phyloP scores from a whole-genome alignment of 2,113 vertebrate genomes.

The Nothobranchius kuhntae region DNA sequence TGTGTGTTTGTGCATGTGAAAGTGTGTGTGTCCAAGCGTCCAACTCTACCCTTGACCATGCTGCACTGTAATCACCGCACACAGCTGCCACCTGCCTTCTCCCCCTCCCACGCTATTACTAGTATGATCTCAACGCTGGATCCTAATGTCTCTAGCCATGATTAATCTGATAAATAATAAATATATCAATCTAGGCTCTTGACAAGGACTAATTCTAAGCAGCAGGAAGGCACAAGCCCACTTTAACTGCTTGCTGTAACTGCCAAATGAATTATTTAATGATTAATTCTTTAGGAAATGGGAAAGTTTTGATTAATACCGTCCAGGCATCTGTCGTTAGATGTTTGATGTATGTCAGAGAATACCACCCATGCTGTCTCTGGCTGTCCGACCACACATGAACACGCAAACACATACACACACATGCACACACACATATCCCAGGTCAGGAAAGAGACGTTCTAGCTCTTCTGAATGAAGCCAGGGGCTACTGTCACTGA shows the following conservation, averaged over 20 bases:
- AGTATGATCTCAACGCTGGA: conserved; percentile 82
- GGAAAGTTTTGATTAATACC: conserved; percentile 99
- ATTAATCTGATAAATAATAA: conserved; percentile 99
- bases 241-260: conserved; percentile 94
- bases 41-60: conserved; percentile 74
- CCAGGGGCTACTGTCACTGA: conserved; percentile 91
- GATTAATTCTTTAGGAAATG: conserved; percentile 98
- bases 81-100: conserved; percentile 71
- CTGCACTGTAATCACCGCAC: conserved; percentile 72
- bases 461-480: conserved; percentile 79
- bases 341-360: conserved; percentile 98
- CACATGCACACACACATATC: conserved; percentile 7
- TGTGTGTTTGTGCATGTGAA: conserved; percentile 41
- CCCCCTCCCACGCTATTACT: conserved; percentile 61
- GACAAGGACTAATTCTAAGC: conserved; percentile 99
- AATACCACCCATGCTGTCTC: conserved; percentile 79
- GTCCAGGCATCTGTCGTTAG: conserved; percentile 88
- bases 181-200: conserved; percentile 99
- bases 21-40: conserved; percentile 51
- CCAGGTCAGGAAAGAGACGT: conserved; percentile 53
- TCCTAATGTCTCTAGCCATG: conserved; percentile 91
- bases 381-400: conserved; percentile 35
- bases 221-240: conserved; percentile 92
- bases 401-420: background rate
- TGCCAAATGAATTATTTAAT: conserved; percentile 99